Percentiles rank a stretch among this genome's conserved stretches.
Evolutionary conservation across 2,888 invertebrate genomes (phyloP).

Genomic region (Diplolepis rosae): DNA sequence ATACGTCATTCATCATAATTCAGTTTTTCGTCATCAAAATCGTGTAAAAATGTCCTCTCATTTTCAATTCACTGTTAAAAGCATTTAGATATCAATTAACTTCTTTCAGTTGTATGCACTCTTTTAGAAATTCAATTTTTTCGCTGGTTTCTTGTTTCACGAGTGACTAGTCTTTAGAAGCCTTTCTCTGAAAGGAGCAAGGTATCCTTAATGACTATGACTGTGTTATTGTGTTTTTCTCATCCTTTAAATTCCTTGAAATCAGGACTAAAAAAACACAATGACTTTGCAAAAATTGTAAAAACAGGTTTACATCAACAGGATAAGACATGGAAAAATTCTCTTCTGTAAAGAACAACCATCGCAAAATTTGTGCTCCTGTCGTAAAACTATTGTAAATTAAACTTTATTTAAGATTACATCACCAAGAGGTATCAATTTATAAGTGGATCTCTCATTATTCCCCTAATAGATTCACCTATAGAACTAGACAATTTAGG

Average conservation of each 20-base stretch:
- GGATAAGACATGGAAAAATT: background rate
- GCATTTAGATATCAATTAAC: background rate
- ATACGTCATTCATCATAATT: constrained; percentile 7
- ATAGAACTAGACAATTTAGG: constrained; percentile 1
- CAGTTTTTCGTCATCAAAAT: constrained; percentile 7
- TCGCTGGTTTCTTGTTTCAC: background rate
- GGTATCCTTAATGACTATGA: constrained; percentile 2
- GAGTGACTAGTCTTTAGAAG: constrained; percentile 7
- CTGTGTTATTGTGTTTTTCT: background rate
- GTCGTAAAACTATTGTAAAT: background rate
- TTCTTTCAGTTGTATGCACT: background rate
- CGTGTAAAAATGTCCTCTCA: background rate
- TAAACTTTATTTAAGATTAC: background rate
- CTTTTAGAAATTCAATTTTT: constrained; percentile 4
- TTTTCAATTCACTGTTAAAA: background rate
- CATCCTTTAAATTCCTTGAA: background rate
- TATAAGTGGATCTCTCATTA: background rate
- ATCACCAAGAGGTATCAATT: background rate
- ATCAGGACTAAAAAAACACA: background rate
- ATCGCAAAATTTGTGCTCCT: background rate
- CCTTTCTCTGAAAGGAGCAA: background rate
- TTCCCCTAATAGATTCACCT: constrained; percentile 6
- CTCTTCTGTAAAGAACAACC: background rate
- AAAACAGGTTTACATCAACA: too few species aligned
- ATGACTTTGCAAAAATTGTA: background rate